These are phyloP conservation scores for Ctenochaetus hawaiiensis DNA, from an alignment of 2,797 vertebrate species.

Conservation along the genomic window DNA sequence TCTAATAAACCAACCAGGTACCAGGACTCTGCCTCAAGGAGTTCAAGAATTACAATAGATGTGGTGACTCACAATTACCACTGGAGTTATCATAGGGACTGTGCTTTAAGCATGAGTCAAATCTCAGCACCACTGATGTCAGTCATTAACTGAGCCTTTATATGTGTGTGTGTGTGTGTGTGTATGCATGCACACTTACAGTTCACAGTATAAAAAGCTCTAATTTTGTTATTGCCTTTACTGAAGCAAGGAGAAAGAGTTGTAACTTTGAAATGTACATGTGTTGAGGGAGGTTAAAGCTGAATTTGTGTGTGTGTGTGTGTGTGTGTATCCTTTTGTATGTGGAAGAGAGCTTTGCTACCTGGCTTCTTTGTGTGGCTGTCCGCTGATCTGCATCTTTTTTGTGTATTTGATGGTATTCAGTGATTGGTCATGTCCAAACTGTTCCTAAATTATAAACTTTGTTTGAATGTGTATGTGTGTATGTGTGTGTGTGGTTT, in stretches of 20 bases:
- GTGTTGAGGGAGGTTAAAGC: too few species aligned
- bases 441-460: conserved; percentile 31
- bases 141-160: conserved; percentile 34
- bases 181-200: not conserved
- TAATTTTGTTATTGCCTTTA: conserved; percentile 10
- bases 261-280: not conserved
- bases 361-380: conserved; percentile 22
- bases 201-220: not conserved
- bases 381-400: conserved; percentile 43
- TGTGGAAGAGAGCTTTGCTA: conserved; percentile 6
- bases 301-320: not conserved
- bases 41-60: conserved; percentile 50
- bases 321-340: not conserved
- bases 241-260: not conserved
- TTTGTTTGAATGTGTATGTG: conserved; percentile 1
- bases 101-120: conserved; percentile 48
- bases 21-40: conserved; percentile 22
- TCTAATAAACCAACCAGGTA: conserved; percentile 24
- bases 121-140: conserved; percentile 43
- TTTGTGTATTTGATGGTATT: conserved; percentile 52
- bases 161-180: not conserved
- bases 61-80: conserved; percentile 37
- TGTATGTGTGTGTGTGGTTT: conserved; percentile 4
- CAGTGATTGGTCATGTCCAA: conserved; percentile 51
- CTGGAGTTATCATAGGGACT: conserved; percentile 39